Conservation (phyloP, 2,113 vertebrate genomes). For the Mirza zaza region DNA sequence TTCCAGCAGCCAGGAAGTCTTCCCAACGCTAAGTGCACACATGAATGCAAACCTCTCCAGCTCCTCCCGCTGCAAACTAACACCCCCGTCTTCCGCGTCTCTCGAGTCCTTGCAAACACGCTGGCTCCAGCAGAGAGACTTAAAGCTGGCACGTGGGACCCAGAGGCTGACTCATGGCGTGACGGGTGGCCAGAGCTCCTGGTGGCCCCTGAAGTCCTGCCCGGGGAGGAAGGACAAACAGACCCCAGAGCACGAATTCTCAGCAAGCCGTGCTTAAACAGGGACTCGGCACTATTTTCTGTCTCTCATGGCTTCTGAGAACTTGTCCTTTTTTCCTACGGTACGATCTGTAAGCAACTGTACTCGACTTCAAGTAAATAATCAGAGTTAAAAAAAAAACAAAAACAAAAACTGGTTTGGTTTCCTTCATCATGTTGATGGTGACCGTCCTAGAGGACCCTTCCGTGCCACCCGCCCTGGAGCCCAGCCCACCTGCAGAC, state of each 20-base stretch:
- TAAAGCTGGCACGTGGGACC: background rate
- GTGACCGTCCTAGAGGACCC: background rate
- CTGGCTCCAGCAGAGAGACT: background rate
- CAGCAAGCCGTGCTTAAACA: background rate
- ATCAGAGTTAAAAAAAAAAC: background rate
- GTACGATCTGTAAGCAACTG: background rate
- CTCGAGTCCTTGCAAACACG: background rate
- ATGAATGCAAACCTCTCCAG: background rate
- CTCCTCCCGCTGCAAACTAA: background rate
- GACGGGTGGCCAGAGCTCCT: background rate
- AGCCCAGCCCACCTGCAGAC: background rate
- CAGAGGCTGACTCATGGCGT: background rate
- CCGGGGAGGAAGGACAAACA: background rate
- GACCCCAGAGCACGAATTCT: background rate
- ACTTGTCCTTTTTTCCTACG: background rate
- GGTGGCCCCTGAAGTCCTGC: background rate
- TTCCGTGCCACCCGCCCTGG: background rate
- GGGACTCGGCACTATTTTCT: background rate
- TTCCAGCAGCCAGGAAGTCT: background rate
- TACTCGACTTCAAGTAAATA: background rate
- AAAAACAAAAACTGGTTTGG: background rate
- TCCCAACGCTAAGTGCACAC: background rate
- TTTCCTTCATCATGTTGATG: background rate
- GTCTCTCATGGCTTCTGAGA: background rate
- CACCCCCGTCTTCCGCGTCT: fast-evolving